These are phyloP conservation scores for Apteryx owenii DNA, from an alignment of 2,113 vertebrate genomes.

Conservation along the genomic window DNA sequence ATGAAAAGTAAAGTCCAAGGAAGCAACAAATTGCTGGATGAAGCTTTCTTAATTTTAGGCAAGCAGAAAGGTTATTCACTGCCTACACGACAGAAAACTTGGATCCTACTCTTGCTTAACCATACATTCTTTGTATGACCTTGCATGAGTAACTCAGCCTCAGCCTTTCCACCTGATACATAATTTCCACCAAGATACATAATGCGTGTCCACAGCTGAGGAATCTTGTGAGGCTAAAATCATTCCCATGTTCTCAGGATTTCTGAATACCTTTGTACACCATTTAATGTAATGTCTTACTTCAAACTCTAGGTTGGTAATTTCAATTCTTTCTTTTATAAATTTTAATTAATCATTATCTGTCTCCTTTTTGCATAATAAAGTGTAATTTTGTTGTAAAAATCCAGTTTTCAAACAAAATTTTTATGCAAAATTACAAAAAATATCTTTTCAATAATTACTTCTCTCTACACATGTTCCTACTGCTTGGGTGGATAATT, in stretches of 20 bases:
- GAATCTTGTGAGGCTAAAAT: not conserved
- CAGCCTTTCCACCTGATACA: not conserved
- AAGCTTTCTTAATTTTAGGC: not conserved
- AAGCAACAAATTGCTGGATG: not conserved
- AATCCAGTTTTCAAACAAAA: not conserved
- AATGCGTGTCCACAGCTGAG: not conserved
- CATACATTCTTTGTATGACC: not conserved
- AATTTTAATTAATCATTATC: not conserved
- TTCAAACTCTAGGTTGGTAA: not conserved
- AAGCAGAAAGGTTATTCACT: not conserved
- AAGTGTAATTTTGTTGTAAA: not conserved
- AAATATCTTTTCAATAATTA: not conserved
- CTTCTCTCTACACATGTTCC: not conserved
- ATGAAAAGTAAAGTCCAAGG: not conserved
- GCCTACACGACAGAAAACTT: not conserved
- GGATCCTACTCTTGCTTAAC: not conserved
- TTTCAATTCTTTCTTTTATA: not conserved
- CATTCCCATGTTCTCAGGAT: not conserved
- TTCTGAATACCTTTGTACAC: not conserved
- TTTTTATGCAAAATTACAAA: not conserved
- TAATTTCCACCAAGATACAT: not conserved
- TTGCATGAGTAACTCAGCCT: not conserved
- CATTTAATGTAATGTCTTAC: not conserved
- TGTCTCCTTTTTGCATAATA: not conserved
- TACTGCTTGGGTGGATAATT: not conserved